Base-by-base conservation (phyloP, 2,888 invertebrate species). In the Plutella xylostella region DNA sequence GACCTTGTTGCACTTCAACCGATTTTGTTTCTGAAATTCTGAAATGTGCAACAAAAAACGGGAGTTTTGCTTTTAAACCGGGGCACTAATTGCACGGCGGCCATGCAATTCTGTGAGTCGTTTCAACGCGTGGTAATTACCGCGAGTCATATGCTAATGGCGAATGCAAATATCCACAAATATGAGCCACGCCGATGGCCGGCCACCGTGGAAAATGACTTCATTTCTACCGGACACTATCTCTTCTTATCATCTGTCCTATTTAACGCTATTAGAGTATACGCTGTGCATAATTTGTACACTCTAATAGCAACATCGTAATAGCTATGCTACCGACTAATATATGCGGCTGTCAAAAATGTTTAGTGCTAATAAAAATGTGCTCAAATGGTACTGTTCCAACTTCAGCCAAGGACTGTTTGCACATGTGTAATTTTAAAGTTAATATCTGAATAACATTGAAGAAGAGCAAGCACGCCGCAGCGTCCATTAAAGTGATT, bases 401-500 rank as follows among this genome's bases (percentile, higher is more conserved):
- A n/a, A n/a, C n/a, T n/a, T n/a, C n/a, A n/a, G n/a, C n/a, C n/a
- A n/a, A n/a, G n/a, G n/a, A n/a, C n/a, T n/a, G n/a, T n/a, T n/a
- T n/a, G n/a, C n/a, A n/a, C n/a, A n/a, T n/a, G n/a, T n/a, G n/a
- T n/a, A n/a, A n/a, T n/a, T n/a, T n/a, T n/a, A n/a, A n/a, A n/a
- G n/a, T n/a, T n/a, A n/a, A n/a, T n/a, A n/a, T n/a, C n/a, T n/a
- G n/a, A n/a, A n/a, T n/a, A n/a, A n/a, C n/a, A n/a, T n/a, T n/a
- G 30, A 25, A 28, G 28, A 61, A 55, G 62, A 63, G 59, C 61
- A 58, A 71, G 65, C 72, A 65, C 67, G 72, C 73, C 68, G 64
- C n/a, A n/a, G 63, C 71, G 70, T 69, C 75, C 73, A 79, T 79
- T 72, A 76, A 67, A 69, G 67, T 68, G 18, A 43, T 49, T 75